Base-by-base conservation (phyloP, 2,113 vertebrate species). In the Salvelinus alpinus region DNA sequence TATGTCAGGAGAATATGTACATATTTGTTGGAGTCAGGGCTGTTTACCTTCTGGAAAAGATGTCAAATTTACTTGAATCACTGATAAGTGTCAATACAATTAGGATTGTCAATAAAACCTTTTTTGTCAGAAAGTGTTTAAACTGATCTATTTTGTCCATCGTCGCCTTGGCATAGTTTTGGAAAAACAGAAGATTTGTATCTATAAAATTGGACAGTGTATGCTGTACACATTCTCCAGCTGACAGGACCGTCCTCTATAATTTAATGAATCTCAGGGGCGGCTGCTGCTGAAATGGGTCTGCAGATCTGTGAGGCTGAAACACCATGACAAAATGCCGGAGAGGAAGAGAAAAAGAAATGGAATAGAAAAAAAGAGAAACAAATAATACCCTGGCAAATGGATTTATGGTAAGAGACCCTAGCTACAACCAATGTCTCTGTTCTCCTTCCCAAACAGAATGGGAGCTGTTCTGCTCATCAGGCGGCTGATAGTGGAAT, bases 391-490 rank as follows among this genome's bases (percentile, higher is more conserved):
- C 27, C 14, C 60, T 70, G 67, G 70, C 65, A 78, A 80, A 79
- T 54, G 29, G 31, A 34, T 8, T 16, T 74, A 86, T 70, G 66
- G 64, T 48, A 66, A 83, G 84, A 87, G 70, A 31, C 73, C 85
- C 76, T 2, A 44, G 38, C 38, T 44, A 44, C 38, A 44, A 44
- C 38, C 38, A 54, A 54, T 31, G n/a, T 70, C 67, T 73, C 65
- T 73, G 2, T 9, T 80, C 64, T 65, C 22, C 24, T 57, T 60
- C 59, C 25, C n/a, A 82, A 83, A 75, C 12, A 25, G 25, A 65
- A 70, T 29, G 79, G 82, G 83, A 70, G 68, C 75, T 27, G 76
- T 71, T 79, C 48, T 38, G 38, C 38, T 44, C 38, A 72, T 72
- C 38, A 44, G 38, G 78, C 72, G 78, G 76, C 80, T 11, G 38